Evolutionary conservation across 2,797 vertebrate genomes (phyloP), one percentile per base, ranked within the genome.

Genomic region (Cheirogaleus major): DNA sequence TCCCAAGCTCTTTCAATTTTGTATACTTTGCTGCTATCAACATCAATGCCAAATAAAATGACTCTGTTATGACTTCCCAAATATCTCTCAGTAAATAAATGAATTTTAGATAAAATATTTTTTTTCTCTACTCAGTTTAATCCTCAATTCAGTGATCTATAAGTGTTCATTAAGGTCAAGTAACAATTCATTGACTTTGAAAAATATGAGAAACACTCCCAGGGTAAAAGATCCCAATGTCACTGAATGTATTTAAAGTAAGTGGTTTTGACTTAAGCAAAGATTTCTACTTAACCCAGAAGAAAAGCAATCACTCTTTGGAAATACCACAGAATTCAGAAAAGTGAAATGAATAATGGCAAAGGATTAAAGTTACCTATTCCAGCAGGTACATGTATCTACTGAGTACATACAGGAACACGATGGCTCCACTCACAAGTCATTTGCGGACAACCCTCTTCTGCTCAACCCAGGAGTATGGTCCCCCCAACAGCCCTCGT

Each of bases 211-310:
- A 93, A 95, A 92, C 73, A 86, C 75, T 95, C 89, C 69, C 69
- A 79, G 72, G 59, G 63, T 67, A 94, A 92, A 96, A 92, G 91
- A 96, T 96, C 84, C 85, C 41, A 5, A 23, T 88, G 92, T 85
- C 45, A 4, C 72, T 81, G 52, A 93, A 92, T 35, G 78, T 97
- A 92, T 96, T 96, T 95, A 96, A 97, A 89, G 55, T 97, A 96
- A 98, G 96, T 98, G 96, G 95, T 97, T 97, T 96, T 92, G 88
- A 98, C 93, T 97, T 97, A 96, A 97, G 96, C 87, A 95, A 96
- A 96, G 96, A 96, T 96, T 96, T 97, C 93, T 96, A 91, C 84
- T 98, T 97, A 97, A 95, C 93, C 87, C 92, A 97, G 91, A 96
- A 92, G 97, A 95, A 97, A 97, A 97, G 87, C 97, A 98, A 94